phyloP scores from a whole-genome alignment of 1,140 invertebrate species.

The Drosophila littoralis region DNA sequence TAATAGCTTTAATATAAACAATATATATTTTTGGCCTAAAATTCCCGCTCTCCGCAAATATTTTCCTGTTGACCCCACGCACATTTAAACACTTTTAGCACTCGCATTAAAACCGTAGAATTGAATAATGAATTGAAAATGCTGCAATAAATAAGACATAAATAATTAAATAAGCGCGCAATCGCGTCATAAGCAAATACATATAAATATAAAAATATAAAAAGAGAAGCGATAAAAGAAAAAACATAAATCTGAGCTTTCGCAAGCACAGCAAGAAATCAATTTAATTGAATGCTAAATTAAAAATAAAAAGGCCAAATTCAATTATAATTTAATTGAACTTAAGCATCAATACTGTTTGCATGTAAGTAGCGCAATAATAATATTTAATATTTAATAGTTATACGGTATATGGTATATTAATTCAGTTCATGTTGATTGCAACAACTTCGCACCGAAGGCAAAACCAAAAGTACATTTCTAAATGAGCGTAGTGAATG shows the following conservation, averaged over 20 bases:
- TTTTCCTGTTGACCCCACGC: not conserved
- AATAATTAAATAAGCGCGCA: slow-evolving; percentile 11
- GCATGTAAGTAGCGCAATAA: slow-evolving; percentile 75
- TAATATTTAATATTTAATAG: slow-evolving; percentile 45
- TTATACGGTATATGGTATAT: slow-evolving; percentile 21
- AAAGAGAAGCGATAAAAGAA: slow-evolving; percentile 17
- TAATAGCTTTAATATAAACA: too few species aligned
- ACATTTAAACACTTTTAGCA: not conserved
- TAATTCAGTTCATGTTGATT: slow-evolving; percentile 47
- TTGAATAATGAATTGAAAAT: slow-evolving; percentile 48
- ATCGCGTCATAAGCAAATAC: slow-evolving; percentile 2
- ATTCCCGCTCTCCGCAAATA: too few species aligned
- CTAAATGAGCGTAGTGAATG: slow-evolving; percentile 66
- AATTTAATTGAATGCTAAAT: slow-evolving; percentile 52
- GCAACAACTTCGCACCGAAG: slow-evolving; percentile 48
- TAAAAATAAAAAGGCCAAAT: slow-evolving; percentile 62
- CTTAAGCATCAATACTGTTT: slow-evolving; percentile 50
- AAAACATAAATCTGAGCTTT: slow-evolving; percentile 1
- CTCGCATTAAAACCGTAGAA: not conserved
- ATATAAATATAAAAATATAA: slow-evolving; percentile 39
- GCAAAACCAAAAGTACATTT: slow-evolving; percentile 60
- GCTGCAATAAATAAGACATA: slow-evolving; percentile 47
- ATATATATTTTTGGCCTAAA: too few species aligned
- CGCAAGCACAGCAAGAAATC: slow-evolving; percentile 18
- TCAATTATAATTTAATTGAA: slow-evolving; percentile 49